Conservation (phyloP, 2,888 invertebrate species). For the Acanthoscelides obtectus region DNA sequence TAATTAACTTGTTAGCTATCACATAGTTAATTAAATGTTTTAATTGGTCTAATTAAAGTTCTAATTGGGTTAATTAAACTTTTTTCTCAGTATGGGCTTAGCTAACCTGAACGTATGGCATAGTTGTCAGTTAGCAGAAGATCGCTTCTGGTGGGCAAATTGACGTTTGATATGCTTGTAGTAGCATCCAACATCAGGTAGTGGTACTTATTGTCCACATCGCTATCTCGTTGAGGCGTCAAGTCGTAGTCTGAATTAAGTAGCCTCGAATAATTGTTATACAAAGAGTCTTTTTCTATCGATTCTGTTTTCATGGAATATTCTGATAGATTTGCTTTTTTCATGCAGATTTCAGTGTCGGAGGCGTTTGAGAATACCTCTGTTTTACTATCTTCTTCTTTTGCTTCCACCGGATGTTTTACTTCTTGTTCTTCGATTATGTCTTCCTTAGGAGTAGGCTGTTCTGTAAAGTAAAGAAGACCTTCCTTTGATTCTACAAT, state of each 20-base stretch:
- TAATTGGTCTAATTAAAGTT: too few species aligned
- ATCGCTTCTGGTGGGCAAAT: not conserved
- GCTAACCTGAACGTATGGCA: not conserved
- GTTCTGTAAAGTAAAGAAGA: not conserved
- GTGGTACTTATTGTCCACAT: slow-evolving; percentile 6
- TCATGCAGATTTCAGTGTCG: not conserved
- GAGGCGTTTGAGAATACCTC: not conserved
- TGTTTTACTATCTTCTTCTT: not conserved
- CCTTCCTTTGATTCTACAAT: not conserved
- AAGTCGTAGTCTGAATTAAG: slow-evolving; percentile 10
- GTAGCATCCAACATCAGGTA: slow-evolving; percentile 7
- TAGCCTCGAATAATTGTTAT: slow-evolving; percentile 3
- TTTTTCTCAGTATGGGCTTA: too few species aligned
- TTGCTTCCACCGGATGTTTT: not conserved
- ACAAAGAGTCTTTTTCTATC: not conserved
- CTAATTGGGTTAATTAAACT: too few species aligned
- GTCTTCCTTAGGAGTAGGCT: not conserved
- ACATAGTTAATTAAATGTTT: too few species aligned
- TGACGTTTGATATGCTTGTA: slow-evolving; percentile 9
- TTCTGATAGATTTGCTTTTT: not conserved
- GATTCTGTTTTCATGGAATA: not conserved
- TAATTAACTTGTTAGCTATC: too few species aligned
- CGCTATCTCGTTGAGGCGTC: slow-evolving; percentile 10
- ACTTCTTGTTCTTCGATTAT: not conserved
- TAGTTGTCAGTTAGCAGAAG: slow-evolving; percentile 9